phyloP scores from a whole-genome alignment of 2,797 vertebrate genomes.

The Sebastes minor region DNA sequence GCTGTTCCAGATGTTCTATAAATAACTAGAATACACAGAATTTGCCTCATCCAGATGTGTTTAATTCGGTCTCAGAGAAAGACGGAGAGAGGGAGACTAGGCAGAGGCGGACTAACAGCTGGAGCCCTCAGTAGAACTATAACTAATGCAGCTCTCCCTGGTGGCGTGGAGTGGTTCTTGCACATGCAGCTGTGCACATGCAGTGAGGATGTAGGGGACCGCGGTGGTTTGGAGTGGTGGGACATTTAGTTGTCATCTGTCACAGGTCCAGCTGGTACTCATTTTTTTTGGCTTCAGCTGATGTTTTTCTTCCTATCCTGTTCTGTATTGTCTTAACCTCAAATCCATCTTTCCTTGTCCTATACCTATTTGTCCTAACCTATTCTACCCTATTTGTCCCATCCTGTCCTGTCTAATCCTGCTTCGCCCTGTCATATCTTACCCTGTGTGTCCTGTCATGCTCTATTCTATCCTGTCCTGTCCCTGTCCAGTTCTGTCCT shows the following conservation, averaged over 20 bases:
- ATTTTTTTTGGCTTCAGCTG: not conserved
- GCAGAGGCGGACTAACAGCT: constrained; percentile 43
- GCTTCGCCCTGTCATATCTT: not conserved
- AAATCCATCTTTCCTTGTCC: not conserved
- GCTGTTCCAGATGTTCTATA: constrained; percentile 62
- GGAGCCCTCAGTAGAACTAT: constrained; percentile 15
- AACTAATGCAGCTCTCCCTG: constrained; percentile 58
- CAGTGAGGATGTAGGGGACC: not conserved
- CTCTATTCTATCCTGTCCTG: not conserved
- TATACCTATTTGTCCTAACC: not conserved
- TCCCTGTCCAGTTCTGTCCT: not conserved
- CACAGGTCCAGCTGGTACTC: constrained; percentile 9
- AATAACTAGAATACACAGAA: constrained; percentile 52
- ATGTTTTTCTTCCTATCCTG: not conserved
- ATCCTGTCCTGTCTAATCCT: not conserved
- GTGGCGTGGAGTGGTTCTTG: constrained; percentile 50
- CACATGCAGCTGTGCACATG: constrained; percentile 45
- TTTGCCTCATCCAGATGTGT: constrained; percentile 56
- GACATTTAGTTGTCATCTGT: constrained; percentile 17
- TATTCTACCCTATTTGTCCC: not conserved
- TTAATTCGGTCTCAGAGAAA: constrained; percentile 24
- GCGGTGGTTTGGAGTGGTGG: constrained; percentile 6
- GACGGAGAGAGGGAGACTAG: not conserved
- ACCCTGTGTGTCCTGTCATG: not conserved
- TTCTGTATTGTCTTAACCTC: not conserved